Evolutionary conservation across 2,113 vertebrate species (phyloP).

Genomic region (Sebastes fasciatus): DNA sequence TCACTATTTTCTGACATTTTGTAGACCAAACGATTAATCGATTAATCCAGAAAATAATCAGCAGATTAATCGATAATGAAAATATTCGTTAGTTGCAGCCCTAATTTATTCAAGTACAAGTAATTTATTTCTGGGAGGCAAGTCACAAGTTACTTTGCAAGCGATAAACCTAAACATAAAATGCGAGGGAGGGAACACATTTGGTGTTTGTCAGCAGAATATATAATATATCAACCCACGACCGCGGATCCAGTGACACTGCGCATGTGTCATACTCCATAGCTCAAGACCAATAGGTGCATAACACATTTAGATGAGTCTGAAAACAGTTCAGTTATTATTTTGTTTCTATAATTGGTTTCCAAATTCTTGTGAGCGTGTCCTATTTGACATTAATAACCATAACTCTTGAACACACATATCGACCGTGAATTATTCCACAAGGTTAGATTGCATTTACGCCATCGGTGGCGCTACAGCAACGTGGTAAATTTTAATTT

Average conservation of each 20-base stretch:
- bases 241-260: too few relatives aligned
- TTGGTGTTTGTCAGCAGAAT: background rate
- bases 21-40: too few relatives aligned
- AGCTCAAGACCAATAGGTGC: background rate
- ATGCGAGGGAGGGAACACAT: background rate
- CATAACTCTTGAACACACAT: background rate
- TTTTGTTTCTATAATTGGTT: background rate
- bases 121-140: background rate
- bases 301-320: background rate
- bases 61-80: too few relatives aligned
- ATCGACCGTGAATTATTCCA: constrained; percentile 1
- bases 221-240: too few relatives aligned
- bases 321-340: background rate
- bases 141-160: background rate
- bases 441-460: constrained; percentile 3
- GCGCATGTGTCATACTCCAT: too few relatives aligned
- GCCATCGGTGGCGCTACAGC: background rate
- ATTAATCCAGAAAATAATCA: too few relatives aligned
- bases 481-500: background rate
- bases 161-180: background rate
- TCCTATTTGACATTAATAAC: background rate
- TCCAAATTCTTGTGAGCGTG: background rate
- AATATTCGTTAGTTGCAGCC: too few relatives aligned
- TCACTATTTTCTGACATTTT: too few relatives aligned
- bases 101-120: background rate